Evolutionary conservation across 2,113 vertebrate genomes (phyloP).

Genomic region (Cromileptes altivelis): DNA sequence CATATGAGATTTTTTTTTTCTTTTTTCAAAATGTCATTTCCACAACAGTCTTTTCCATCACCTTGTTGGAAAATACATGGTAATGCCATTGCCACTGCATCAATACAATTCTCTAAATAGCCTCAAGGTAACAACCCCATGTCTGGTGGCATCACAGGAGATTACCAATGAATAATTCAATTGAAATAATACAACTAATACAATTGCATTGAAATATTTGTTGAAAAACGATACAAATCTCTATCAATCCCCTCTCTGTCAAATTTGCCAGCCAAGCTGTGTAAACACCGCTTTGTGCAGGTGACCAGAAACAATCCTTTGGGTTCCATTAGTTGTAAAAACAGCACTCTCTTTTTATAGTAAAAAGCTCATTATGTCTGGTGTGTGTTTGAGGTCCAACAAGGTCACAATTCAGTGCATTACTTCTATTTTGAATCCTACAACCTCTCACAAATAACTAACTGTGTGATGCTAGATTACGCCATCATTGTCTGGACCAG

Average conservation of each 20-base stretch:
- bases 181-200: background rate
- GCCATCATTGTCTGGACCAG: background rate
- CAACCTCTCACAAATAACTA: background rate
- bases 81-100: no score
- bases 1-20: no score
- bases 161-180: background rate
- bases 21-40: no score
- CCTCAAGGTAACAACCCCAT: no score
- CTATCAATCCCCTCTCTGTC: no score
- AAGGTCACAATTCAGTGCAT: background rate
- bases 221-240: background rate
- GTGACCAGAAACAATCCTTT: background rate
- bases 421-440: background rate
- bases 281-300: background rate
- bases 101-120: no score
- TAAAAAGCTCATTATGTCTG: background rate
- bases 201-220: no score
- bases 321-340: background rate
- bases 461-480: conserved; percentile 4
- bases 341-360: background rate
- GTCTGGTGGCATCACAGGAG: background rate
- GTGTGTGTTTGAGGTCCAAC: background rate
- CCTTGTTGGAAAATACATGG: no score
- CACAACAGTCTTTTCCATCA: no score
- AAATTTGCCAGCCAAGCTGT: background rate